These are phyloP conservation scores for Bothrops jararaca DNA, from an alignment of 2,113 vertebrate genomes.

Conservation along the genomic window DNA sequence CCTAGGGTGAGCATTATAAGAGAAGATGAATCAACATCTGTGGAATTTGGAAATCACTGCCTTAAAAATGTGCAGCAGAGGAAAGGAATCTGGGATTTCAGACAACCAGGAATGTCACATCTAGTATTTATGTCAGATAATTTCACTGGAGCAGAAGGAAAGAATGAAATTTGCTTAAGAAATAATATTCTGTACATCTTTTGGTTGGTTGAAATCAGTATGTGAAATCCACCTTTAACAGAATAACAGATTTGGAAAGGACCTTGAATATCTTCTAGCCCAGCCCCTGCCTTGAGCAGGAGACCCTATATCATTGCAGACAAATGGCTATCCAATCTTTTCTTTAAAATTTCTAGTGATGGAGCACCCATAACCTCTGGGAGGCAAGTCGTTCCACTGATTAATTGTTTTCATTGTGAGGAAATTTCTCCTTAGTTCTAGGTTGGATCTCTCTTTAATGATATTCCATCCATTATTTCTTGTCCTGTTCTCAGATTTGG, in stretches of 20 bases:
- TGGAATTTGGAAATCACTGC: background rate
- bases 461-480: no score
- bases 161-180: background rate
- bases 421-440: background rate
- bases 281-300: background rate
- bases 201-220: background rate
- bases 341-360: background rate
- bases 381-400: background rate
- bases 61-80: background rate
- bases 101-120: background rate
- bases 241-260: background rate
- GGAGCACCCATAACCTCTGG: background rate
- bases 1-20: background rate
- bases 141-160: background rate
- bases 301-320: background rate
- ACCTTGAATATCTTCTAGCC: background rate
- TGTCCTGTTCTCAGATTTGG: no score
- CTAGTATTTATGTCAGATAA: background rate
- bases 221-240: background rate
- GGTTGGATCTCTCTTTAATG: no score
- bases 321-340: background rate
- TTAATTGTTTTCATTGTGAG: background rate
- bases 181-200: background rate
- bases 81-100: background rate
- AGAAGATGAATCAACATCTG: background rate